Conservation (phyloP, 2,113 vertebrate genomes). For the Acrocephalus arundinaceus region DNA sequence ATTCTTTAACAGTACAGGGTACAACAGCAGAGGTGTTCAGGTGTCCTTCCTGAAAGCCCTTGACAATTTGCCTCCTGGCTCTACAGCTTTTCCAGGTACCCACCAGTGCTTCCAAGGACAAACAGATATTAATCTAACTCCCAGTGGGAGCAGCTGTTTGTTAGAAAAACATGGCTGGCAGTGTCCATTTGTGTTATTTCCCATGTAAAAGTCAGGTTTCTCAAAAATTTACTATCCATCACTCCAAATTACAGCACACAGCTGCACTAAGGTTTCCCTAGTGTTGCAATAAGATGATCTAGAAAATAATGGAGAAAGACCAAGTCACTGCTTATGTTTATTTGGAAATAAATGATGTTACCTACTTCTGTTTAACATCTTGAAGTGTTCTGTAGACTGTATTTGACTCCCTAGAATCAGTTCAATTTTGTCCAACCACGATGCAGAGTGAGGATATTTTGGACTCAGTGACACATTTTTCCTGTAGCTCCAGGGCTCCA, state of each 20-base stretch:
- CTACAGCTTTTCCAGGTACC: neutral
- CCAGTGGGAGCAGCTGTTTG: neutral
- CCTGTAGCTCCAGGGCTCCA: neutral
- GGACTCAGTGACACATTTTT: neutral
- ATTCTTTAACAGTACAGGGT: neutral
- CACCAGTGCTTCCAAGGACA: neutral
- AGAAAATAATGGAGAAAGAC: neutral
- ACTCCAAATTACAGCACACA: neutral
- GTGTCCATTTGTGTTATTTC: neutral
- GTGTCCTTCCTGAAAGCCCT: neutral
- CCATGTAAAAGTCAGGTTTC: neutral
- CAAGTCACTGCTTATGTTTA: neutral
- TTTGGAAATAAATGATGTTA: neutral
- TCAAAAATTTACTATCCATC: neutral
- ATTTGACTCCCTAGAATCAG: neutral
- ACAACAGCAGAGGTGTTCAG: neutral
- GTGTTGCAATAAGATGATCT: neutral
- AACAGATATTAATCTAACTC: neutral
- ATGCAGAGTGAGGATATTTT: slow-evolving; percentile 16
- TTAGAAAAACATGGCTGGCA: neutral
- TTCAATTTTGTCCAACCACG: neutral
- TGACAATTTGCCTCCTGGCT: neutral
- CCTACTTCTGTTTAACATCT: neutral
- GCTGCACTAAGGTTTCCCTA: neutral
- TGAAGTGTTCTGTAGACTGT: neutral